A percentile compares a stretch with the other conserved stretches of the same genome.
Conservation (phyloP, 2,113 vertebrate species). For the Hucho hucho region DNA sequence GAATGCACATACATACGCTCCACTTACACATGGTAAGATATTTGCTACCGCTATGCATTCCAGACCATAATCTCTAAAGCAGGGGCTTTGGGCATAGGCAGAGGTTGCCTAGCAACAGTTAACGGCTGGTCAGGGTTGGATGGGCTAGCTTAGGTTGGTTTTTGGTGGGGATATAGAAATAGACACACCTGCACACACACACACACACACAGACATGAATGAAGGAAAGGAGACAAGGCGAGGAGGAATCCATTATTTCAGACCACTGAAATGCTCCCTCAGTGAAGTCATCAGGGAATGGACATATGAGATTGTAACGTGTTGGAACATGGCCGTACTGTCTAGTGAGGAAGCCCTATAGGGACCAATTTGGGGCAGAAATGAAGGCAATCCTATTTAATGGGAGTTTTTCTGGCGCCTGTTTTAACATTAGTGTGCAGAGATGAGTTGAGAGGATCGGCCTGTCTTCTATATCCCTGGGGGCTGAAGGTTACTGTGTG, state of each 20-base stretch:
- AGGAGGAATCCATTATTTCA: too few relatives aligned
- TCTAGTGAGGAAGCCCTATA: neutral
- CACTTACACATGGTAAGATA: too few relatives aligned
- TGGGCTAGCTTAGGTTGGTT: neutral
- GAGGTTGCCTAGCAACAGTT: slow-evolving; percentile 3
- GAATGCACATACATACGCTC: too few relatives aligned
- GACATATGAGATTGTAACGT: neutral
- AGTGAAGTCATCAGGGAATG: neutral
- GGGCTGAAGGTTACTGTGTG: neutral
- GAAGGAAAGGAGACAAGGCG: too few relatives aligned
- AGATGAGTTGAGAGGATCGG: neutral
- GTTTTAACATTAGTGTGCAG: neutral
- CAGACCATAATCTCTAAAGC: slow-evolving; percentile 4
- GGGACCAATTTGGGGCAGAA: neutral
- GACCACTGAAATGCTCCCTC: neutral
- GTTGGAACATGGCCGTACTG: neutral
- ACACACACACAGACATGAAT: too few relatives aligned
- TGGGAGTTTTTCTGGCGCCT: neutral
- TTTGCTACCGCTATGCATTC: neutral
- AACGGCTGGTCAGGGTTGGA: neutral
- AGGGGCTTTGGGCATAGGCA: neutral
- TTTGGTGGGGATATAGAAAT: neutral
- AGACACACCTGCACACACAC: too few relatives aligned
- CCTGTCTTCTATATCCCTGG: neutral
- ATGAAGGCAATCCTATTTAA: neutral